Conservation (phyloP, 2,888 invertebrate species). For the Diarsia mendica region DNA sequence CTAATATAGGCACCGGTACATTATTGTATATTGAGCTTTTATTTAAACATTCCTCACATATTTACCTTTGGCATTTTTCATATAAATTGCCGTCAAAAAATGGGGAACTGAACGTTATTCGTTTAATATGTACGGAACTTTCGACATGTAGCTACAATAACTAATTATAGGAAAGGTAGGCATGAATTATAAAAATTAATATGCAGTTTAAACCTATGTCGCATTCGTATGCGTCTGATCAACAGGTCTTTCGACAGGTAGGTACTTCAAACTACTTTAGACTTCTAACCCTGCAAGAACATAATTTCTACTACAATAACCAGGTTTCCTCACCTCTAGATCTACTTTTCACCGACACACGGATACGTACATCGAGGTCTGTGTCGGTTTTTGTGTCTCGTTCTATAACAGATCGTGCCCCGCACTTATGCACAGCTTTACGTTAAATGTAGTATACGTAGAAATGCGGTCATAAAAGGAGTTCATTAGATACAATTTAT, state of each 20-base stretch:
- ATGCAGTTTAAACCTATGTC: too few species aligned
- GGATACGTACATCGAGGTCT: conserved; percentile 2
- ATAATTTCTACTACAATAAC: neutral
- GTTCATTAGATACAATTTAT: neutral
- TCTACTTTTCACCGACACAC: conserved; percentile 10
- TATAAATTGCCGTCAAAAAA: neutral
- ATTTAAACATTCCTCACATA: conserved; percentile 23
- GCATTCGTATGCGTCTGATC: neutral
- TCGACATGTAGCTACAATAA: neutral
- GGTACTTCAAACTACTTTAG: neutral
- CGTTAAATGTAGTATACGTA: neutral
- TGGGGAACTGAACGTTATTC: neutral
- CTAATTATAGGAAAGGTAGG: neutral
- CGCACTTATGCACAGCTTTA: neutral
- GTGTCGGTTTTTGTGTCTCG: conserved; percentile 20
- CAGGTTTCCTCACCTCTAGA: neutral
- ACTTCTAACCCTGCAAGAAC: neutral
- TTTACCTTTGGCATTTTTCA: conserved; percentile 18
- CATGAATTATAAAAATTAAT: neutral
- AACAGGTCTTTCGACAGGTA: neutral
- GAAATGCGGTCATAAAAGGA: neutral
- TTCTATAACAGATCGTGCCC: neutral
- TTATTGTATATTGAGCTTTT: conserved; percentile 23
- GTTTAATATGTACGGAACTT: neutral
- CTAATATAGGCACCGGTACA: conserved; percentile 40